Conservation (phyloP, 1,140 invertebrate species). For the Eurosta solidaginis region DNA sequence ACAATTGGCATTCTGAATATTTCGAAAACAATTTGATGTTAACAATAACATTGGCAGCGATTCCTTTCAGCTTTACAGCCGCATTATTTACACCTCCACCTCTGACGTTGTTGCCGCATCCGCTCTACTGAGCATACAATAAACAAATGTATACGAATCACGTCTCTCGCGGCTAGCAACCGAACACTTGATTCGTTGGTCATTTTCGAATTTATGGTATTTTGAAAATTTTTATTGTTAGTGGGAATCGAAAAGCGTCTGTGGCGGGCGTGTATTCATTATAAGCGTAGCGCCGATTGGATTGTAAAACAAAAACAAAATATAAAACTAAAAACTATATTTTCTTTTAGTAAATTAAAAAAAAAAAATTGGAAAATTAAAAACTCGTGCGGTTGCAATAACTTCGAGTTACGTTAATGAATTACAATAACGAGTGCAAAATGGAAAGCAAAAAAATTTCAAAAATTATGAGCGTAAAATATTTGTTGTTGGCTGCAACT, state of each 20-base stretch:
- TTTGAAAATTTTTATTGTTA: constrained; percentile 26
- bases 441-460: no score
- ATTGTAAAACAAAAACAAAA: neutral
- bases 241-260: neutral
- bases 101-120: neutral
- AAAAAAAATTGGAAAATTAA: neutral
- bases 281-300: neutral
- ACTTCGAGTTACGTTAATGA: no score
- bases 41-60: neutral
- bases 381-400: neutral
- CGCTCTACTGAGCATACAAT: neutral
- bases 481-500: no score
- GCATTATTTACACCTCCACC: neutral
- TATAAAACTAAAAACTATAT: neutral
- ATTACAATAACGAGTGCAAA: no score
- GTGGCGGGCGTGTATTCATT: constrained; percentile 5
- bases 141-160: neutral
- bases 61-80: neutral
- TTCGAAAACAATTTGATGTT: neutral
- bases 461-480: no score
- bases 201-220: constrained; percentile 11
- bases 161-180: neutral
- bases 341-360: no score
- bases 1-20: neutral
- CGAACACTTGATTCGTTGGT: neutral